Evolutionary conservation across 2,113 vertebrate species (phyloP).

Genomic region (Vombatus ursinus): DNA sequence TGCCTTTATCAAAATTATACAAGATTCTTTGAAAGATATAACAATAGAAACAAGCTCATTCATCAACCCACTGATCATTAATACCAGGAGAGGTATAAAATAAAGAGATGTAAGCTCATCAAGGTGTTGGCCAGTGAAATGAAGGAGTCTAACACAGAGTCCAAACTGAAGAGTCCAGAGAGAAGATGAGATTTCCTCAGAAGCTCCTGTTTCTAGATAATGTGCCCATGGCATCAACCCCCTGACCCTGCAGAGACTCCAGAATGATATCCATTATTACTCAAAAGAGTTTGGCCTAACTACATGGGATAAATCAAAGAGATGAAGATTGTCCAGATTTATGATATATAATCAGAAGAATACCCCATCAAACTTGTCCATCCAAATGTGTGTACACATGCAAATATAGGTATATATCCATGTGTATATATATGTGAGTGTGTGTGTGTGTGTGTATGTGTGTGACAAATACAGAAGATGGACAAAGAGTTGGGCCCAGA

Average conservation of each 20-base stretch:
- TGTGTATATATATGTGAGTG: not conserved
- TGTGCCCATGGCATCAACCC: not conserved
- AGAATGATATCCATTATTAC: not conserved
- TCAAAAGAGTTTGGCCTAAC: not conserved
- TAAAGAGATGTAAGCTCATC: not conserved
- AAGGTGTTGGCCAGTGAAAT: not conserved
- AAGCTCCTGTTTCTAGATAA: not conserved
- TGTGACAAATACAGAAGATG: not conserved
- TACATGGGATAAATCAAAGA: not conserved
- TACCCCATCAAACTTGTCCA: not conserved
- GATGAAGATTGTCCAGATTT: not conserved
- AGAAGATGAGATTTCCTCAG: not conserved
- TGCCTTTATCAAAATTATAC: not conserved
- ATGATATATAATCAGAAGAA: not conserved
- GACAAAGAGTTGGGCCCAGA: not conserved
- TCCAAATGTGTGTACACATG: not conserved
- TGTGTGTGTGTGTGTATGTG: no score
- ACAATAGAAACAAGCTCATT: not conserved
- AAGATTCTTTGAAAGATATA: not conserved
- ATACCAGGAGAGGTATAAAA: not conserved
- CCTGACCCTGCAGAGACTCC: not conserved
- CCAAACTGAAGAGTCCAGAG: not conserved
- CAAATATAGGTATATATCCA: not conserved
- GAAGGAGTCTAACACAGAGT: not conserved
- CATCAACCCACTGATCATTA: not conserved